Evolutionary conservation across 23 tunicate species (phyloP), one percentile per base, ranked within the genome.

Genomic region (Aplidium turbinatum): DNA sequence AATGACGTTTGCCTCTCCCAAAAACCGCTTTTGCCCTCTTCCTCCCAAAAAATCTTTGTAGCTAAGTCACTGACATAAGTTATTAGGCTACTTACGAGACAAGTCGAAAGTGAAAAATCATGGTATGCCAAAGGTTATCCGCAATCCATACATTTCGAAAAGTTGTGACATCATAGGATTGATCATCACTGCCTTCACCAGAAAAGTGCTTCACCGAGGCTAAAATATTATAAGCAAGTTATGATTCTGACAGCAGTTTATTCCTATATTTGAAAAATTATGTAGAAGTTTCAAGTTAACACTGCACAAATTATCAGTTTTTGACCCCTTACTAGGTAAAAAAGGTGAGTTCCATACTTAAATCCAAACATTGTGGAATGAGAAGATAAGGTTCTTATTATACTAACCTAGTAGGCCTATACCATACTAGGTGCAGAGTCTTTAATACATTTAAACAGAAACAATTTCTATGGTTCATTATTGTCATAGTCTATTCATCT

Each of bases 91-190:
- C 79, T 73, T 73, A 81, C 87, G 60, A 29, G 32, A 22, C 31
- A 21, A 58, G 29, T 0, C 35, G 72, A 51, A 81, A 60, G 50
- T 81, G 79, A 7, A 81, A 19, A 0, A 81, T 4, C 23, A 81
- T 6, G 3, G 72, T 46, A 35, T 81, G 87, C 87, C 87, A 81
- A 1, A 26, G 46, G 0, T 63, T 63, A 58, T 81, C 79, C 0
- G 73, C 79, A 25, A 81, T 72, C 68, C 87, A 47, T 31, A 81
- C 58, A 46, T 81, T 71, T 29, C 73, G 57, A 71, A 81, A 81
- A 21, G 19, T 58, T 32, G 78, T 45, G 32, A 48, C 58, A 16
- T 72, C 60, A 31, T 60, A 31, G 30, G 27, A n/a, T 0, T 31
- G 40, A 1, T 75, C 55, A 53, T 21, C 33, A 18, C 55, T 73